Base-by-base conservation (phyloP, 2,113 vertebrate genomes). In the Chrysemys picta region DNA sequence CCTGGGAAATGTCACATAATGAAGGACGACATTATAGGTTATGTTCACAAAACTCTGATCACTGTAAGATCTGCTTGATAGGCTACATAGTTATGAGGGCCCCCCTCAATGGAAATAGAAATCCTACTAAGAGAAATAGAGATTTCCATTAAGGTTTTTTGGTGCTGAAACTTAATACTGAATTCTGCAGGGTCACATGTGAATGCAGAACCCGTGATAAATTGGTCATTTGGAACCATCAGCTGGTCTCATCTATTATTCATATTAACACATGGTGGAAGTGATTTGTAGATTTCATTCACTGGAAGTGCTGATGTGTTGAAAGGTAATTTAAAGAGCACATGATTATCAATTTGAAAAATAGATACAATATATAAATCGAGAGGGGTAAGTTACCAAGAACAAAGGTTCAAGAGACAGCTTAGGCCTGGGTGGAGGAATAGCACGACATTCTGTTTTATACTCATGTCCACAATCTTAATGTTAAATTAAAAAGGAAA, bases 231-330 rank as follows among this genome's bases (percentile, higher is more conserved):
- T 82, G 88, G 87, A 96, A 85, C 89, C 54, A 89, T 97, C 87
- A 89, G 82, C 79, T 92, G 87, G 54, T 85, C 80, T 91, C 95
- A 95, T 97, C 95, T 85, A 96, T 97, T 96, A 97, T 97, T 97
- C 85, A 97, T 87, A 89, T n/a, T 31, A 93, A 94, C 96, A 97
- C 91, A 96, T 94, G 95, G 96, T 91, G 93, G 86, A 93, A 94
- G 82, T 89, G 88, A 75, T 93, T 50, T 92, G 92, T 72, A 88
- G 90, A 88, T 78, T 78, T 91, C 17, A 10, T 38, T 79, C 9
- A 53, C 93, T 91, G 85, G 93, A 93, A 27, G 47, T 16, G 75
- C 5, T 78, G 75, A 90, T 80, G 85, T 80, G n/a, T 38, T 72
- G 65, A 72, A 72, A 72, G n/a, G 65, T 72, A 38, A 72, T 72